Evolutionary conservation across 2,888 invertebrate genomes (phyloP).

Genomic region (Arenicola marina): DNA sequence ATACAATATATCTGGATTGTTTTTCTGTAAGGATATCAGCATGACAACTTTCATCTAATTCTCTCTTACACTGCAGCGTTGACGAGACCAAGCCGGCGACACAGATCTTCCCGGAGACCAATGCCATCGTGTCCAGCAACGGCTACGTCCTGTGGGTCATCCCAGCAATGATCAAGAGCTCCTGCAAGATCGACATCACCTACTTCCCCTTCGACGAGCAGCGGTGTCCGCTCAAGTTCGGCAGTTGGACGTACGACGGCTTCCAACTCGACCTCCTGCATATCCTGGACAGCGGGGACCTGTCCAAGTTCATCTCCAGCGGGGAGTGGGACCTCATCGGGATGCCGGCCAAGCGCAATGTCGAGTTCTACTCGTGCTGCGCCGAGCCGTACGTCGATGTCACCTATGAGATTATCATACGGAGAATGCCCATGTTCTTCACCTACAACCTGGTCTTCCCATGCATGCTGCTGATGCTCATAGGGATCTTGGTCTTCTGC

Average conservation of each 20-base stretch:
- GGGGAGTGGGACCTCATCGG: conserved; percentile 35
- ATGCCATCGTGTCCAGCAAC: conserved; percentile 27
- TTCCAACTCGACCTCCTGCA: conserved; percentile 50
- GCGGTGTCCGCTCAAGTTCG: conserved; percentile 96
- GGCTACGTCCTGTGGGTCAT: conserved; percentile 34
- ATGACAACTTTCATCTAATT: not conserved
- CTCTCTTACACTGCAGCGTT: conserved; percentile 21
- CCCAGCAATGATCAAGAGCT: conserved; percentile 33
- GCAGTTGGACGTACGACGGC: conserved; percentile 67
- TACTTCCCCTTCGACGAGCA: conserved; percentile 81
- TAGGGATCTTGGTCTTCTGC: conserved; percentile 41
- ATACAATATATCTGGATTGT: not conserved
- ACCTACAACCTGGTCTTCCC: conserved; percentile 47
- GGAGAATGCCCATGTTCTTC: conserved; percentile 43
- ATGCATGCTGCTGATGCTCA: conserved; percentile 43
- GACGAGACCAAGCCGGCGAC: conserved; percentile 35
- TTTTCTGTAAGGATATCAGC: not conserved
- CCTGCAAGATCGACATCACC: conserved; percentile 33
- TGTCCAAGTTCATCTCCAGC: conserved; percentile 25
- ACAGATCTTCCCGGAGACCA: conserved; percentile 30
- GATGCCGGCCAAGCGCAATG: conserved; percentile 32
- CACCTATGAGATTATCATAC: conserved; percentile 31
- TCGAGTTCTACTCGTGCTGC: conserved; percentile 33
- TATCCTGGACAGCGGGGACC: conserved; percentile 26
- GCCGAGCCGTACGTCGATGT: conserved; percentile 35